These are phyloP conservation scores for Volucella bombylans DNA, from an alignment of 2,888 invertebrate species.

Conservation along the genomic window DNA sequence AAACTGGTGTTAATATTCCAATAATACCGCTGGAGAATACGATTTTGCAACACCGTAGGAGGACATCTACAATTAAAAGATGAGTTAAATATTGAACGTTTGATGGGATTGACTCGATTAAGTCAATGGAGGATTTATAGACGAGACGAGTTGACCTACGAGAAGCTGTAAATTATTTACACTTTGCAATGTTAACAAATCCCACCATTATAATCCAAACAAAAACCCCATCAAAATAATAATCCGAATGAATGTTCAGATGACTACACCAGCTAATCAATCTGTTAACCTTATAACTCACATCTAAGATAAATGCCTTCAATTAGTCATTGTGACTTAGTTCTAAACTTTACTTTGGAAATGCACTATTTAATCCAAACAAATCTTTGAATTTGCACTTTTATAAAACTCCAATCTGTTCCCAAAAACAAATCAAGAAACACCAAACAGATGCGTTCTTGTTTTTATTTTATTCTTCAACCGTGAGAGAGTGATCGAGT, in stretches of 20 bases:
- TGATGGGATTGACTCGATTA: too few species aligned
- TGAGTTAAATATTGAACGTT: too few species aligned
- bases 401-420: conserved; percentile 35
- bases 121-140: too few species aligned
- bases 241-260: too few species aligned
- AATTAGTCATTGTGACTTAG: conserved; percentile 1
- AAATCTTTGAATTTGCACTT: conserved; percentile 44
- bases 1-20: too few species aligned
- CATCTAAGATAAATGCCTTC: conserved; percentile 3
- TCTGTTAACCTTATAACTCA: too few species aligned
- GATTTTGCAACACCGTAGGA: too few species aligned
- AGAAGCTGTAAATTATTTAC: too few species aligned
- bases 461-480: not conserved
- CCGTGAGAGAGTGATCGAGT: not conserved
- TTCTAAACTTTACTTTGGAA: conserved; percentile 7
- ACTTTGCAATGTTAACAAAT: not conserved
- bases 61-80: too few species aligned
- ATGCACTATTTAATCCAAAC: conserved; percentile 47
- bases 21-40: too few species aligned
- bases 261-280: too few species aligned
- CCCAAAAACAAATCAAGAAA: conserved; percentile 38
- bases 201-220: not conserved
- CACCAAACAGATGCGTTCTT: conserved; percentile 51
- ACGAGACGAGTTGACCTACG: too few species aligned
- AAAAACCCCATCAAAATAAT: not conserved